Evolutionary conservation across 2,888 invertebrate species (phyloP).

Genomic region (Cheilosia soror): DNA sequence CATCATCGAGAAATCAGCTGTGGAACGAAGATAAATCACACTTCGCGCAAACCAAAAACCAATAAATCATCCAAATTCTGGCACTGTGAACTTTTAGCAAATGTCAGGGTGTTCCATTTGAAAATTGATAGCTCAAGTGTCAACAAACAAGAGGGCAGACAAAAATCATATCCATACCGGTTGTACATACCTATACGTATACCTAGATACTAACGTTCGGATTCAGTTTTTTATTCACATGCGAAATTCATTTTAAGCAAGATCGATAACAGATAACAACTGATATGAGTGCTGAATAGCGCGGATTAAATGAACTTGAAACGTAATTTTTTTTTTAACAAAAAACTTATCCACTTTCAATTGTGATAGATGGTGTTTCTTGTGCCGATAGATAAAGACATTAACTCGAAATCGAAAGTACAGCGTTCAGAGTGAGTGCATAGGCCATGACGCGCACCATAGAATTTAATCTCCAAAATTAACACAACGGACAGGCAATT

Average conservation of each 20-base stretch:
- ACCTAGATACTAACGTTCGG: not conserved
- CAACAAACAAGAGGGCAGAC: conserved; percentile 28
- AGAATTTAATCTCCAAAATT: conserved; percentile 52
- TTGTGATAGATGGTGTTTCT: conserved; percentile 50
- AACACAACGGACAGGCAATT: conserved; percentile 51
- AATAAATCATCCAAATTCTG: conserved; percentile 67
- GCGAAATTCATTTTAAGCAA: conserved; percentile 38
- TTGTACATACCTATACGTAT: too few species aligned
- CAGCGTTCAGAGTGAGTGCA: not conserved
- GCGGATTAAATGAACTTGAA: conserved; percentile 43
- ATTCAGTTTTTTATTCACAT: conserved; percentile 22
- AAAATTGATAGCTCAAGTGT: conserved; percentile 71
- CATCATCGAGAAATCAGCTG: conserved; percentile 25
- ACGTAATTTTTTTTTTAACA: not conserved
- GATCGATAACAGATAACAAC: conserved; percentile 63
- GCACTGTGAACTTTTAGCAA: conserved; percentile 56
- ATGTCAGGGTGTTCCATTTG: conserved; percentile 56
- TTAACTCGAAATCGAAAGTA: not conserved
- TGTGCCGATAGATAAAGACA: conserved; percentile 29
- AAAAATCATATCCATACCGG: not conserved
- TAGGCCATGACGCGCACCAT: conserved; percentile 4
- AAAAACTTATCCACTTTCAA: conserved; percentile 15
- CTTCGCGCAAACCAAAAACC: conserved; percentile 25
- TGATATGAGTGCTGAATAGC: conserved; percentile 35
- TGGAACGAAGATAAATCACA: conserved; percentile 65